phyloP scores from a whole-genome alignment of 2,113 vertebrate species.

The Microtus oregoni region DNA sequence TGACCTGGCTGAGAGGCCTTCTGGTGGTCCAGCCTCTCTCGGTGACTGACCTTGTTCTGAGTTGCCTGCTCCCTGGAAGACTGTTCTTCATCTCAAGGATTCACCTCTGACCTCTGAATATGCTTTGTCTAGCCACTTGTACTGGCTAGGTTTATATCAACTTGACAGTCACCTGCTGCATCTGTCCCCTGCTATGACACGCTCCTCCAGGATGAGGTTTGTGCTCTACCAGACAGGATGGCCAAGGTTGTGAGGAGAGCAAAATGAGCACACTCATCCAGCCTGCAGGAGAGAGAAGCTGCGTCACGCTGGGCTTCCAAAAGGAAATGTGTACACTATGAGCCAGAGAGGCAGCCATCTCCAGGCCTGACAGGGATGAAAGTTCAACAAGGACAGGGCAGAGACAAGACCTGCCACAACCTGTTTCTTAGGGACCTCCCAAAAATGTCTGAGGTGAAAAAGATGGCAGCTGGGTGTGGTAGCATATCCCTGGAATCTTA shows the following conservation, averaged over 20 bases:
- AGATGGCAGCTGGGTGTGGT: not conserved
- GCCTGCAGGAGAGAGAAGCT: too few species aligned
- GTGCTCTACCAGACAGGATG: not conserved
- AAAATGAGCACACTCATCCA: accelerated
- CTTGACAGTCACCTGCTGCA: not conserved
- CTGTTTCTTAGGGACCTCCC: not conserved
- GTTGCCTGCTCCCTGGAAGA: not conserved
- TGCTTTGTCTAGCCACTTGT: not conserved
- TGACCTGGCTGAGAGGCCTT: not conserved
- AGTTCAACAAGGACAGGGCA: not conserved
- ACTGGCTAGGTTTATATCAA: not conserved
- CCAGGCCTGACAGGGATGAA: not conserved
- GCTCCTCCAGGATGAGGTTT: not conserved
- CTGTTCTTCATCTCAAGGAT: not conserved
- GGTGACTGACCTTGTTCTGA: not conserved
- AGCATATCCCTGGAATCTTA: not conserved
- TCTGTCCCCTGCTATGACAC: too few species aligned
- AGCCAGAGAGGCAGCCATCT: not conserved
- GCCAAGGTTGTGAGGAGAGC: not conserved
- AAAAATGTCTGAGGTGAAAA: not conserved
- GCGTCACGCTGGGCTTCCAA: not conserved
- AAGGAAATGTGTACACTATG: not conserved
- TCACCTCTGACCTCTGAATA: not conserved
- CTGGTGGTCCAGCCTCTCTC: not conserved
- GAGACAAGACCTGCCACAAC: not conserved